Evolutionary conservation across 64 coral and sea anemone species (phyloP), one percentile per base, ranked within the genome.

Genomic region (Stichodactyla helianthus): DNA sequence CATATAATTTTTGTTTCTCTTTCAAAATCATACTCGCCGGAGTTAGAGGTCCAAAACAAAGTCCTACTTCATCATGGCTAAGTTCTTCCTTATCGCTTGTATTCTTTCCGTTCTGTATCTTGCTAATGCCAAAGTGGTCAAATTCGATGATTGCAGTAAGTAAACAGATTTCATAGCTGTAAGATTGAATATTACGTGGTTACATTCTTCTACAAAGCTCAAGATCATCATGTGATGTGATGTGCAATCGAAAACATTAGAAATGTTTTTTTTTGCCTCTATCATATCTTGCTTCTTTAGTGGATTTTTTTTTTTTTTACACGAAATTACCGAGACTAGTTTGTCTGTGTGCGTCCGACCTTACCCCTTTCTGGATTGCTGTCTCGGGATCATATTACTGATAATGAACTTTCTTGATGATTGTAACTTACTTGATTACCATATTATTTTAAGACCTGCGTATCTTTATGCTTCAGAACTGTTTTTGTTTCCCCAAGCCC

Each of bases 91-190:
- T 14, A 50, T 79, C 28, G 35, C 50, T 31, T 79, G 77, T 52
- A 13, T 79, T 25, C 50, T 79, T n/a, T 79, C 6, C 27, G 27
- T 28, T 50, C 28, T 79, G 77, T 50, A 51, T 79, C 77, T 79
- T 79, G 77, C 27, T 14, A 50, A 31, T 3, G 26, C 27, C 11
- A 11, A 79, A 50, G 31, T 44, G 15, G 77, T 79, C 77, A 1
- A 12, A 79, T 79, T 79, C 31, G 50, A 31, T 79, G 77, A 79
- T 26, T 79, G 77, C 26, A 12, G 77, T 79, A 79, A 79, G 77
- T 79, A 79, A 62, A 2, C 14, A 62, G 8, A n/a, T 4, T 23
- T 18, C 6, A 22, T 65, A 15, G 22, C 5, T n/a, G 4, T 65
- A 65, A 18, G 15, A 63, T 59, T 10, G 16, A 19, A 18, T 19